A percentile compares a stretch with the other conserved stretches of the same genome.
Conservation (phyloP, 2,113 vertebrate genomes). For the Protobothrops flavoviridis region DNA sequence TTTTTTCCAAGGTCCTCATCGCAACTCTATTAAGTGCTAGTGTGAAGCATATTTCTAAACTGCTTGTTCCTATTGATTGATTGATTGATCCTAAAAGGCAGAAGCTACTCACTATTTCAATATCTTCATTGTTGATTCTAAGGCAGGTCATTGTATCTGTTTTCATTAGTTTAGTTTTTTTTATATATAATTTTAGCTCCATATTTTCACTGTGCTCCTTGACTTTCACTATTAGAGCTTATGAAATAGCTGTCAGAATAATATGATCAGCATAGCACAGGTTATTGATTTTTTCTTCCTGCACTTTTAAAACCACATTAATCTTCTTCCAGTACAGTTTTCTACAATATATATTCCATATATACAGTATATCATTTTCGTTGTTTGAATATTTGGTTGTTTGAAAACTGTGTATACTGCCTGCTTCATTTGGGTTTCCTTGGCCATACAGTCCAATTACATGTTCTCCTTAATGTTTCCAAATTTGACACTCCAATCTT, state of each 20-base stretch:
- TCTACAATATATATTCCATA: neutral
- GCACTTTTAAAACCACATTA: neutral
- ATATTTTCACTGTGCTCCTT: neutral
- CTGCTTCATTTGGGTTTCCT: neutral
- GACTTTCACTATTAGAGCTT: neutral
- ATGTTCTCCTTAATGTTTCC: neutral
- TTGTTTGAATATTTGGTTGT: neutral
- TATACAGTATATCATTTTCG: neutral
- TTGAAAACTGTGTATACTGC: neutral
- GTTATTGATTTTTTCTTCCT: neutral
- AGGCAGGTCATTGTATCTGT: neutral
- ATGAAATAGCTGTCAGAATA: neutral
- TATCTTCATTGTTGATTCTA: neutral
- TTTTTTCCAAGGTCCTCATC: no score
- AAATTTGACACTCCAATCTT: neutral
- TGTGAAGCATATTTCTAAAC: no score
- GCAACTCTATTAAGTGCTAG: no score
- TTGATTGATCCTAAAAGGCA: neutral
- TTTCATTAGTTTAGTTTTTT: neutral
- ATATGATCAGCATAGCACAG: neutral
- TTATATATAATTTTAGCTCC: neutral
- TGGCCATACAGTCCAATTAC: neutral
- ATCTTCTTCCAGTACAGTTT: neutral
- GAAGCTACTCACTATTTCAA: neutral
- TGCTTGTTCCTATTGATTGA: neutral